Evolutionary conservation across 2,113 vertebrate species (phyloP).

Genomic region (Bucco capensis): DNA sequence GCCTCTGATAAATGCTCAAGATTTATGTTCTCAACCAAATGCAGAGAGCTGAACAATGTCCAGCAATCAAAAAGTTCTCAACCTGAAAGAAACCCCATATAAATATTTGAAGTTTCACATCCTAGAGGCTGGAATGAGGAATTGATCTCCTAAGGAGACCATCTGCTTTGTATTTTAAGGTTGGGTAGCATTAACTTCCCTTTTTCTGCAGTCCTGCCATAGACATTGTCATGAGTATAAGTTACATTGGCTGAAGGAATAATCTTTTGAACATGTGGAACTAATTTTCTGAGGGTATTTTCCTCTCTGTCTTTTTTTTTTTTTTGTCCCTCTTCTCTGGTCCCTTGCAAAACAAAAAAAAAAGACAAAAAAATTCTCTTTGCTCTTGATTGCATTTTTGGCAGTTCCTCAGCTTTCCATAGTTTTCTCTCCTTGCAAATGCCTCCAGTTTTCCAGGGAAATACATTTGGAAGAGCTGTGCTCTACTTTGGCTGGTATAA

Average conservation of each 20-base stretch:
- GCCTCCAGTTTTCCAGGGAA: not conserved
- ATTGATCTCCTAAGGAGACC: not conserved
- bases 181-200: slow-evolving; percentile 48
- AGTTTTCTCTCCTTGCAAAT: not conserved
- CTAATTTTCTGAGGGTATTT: slow-evolving; percentile 65
- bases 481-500: not conserved
- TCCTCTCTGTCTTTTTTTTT: not conserved
- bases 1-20: not conserved
- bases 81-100: not conserved
- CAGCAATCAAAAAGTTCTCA: not conserved
- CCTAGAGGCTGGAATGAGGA: not conserved
- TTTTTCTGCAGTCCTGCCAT: slow-evolving; percentile 39
- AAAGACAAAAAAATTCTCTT: slow-evolving; percentile 14
- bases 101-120: not conserved
- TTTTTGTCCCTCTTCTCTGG: not conserved
- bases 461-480: not conserved
- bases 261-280: slow-evolving; percentile 72
- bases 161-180: slow-evolving; percentile 68
- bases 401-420: slow-evolving; percentile 32
- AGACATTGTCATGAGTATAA: slow-evolving; percentile 56
- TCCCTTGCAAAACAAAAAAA: not conserved
- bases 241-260: slow-evolving; percentile 59
- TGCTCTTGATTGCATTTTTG: slow-evolving; percentile 60
- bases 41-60: not conserved
- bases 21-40: not conserved